A percentile compares a stretch with the other conserved stretches of the same genome.
phyloP scores from a whole-genome alignment of 2,888 invertebrate genomes.

The Diploptera punctata region DNA sequence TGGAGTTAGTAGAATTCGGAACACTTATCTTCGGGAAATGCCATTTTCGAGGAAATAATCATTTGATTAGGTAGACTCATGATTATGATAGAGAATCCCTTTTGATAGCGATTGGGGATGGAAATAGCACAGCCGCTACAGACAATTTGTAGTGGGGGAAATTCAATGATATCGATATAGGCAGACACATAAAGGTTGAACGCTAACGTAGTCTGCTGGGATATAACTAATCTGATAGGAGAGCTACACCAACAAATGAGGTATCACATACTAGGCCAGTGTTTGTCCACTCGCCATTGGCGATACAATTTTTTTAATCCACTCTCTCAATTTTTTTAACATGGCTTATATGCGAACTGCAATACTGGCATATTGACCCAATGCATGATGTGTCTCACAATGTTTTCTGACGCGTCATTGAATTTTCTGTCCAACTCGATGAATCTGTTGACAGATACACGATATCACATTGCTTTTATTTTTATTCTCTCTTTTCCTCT shows the following conservation, averaged over 20 bases:
- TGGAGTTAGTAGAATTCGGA: too few species aligned
- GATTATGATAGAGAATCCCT: too few species aligned
- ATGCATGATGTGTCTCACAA: background rate
- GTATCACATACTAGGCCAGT: background rate
- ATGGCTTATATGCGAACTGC: background rate
- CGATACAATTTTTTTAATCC: background rate
- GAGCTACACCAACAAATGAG: background rate
- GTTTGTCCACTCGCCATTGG: background rate
- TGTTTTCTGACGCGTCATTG: background rate
- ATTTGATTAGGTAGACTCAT: too few species aligned
- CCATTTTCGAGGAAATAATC: too few species aligned
- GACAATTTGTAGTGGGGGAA: too few species aligned
- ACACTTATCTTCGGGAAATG: too few species aligned
- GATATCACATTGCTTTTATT: background rate
- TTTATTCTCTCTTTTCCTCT: too few species aligned
- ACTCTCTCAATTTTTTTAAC: background rate
- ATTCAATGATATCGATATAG: background rate
- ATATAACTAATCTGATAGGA: background rate
- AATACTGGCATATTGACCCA: background rate
- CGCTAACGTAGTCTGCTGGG: background rate
- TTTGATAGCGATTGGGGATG: too few species aligned
- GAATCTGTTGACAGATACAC: background rate
- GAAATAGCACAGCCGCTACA: too few species aligned
- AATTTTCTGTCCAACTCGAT: background rate
- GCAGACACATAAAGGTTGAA: background rate